Evolutionary conservation across 2,113 vertebrate species (phyloP), one percentile per base, ranked within the genome.

Genomic region (Centrocercus urophasianus): DNA sequence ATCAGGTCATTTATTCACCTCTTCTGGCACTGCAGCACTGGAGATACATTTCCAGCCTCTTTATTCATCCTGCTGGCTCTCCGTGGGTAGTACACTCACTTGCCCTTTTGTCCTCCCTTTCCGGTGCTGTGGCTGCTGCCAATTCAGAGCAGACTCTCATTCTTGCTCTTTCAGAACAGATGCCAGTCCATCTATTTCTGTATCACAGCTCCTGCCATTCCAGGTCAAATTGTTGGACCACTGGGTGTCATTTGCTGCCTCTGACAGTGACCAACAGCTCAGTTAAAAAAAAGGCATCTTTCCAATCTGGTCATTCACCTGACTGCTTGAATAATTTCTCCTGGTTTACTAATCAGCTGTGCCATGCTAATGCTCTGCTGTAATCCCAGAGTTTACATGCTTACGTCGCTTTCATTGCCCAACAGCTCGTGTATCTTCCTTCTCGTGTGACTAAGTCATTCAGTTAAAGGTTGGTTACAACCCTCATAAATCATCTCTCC

Each of bases 101-200:
- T 66, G 90, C 84, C 93, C 95, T 93, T 86, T 91, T 88, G 93
- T 94, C 93, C 88, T 86, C 60, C 74, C 90, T 79, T 83, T 81
- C 75, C 22, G 1, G 80, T 28, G 14, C 81, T 48, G 67, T 6
- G 61, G 89, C 69, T 83, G 69, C 86, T 93, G 94, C 92, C 92
- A 87, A 18, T 72, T 80, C 86, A 54, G 86, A 81, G 73, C 86
- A 89, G 82, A 3, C 38, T 81, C 73, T 81, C 72, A 83, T 84
- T 83, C 82, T 28, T 61, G 73, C 59, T 63, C 22, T 89, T 76
- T 18, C 74, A 14, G 73, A 93, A 61, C 94, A 93, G 83, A 83
- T 93, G 93, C 63, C 36, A 4, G 27, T 43, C 88, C 67, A 88
- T 79, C 88, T 67, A 63, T 83, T 94, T 79, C 76, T 75, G 57